A percentile compares a stretch with the other conserved stretches of the same genome.
Evolutionary conservation across 2,888 invertebrate genomes (phyloP).

Genomic region (Actias luna): DNA sequence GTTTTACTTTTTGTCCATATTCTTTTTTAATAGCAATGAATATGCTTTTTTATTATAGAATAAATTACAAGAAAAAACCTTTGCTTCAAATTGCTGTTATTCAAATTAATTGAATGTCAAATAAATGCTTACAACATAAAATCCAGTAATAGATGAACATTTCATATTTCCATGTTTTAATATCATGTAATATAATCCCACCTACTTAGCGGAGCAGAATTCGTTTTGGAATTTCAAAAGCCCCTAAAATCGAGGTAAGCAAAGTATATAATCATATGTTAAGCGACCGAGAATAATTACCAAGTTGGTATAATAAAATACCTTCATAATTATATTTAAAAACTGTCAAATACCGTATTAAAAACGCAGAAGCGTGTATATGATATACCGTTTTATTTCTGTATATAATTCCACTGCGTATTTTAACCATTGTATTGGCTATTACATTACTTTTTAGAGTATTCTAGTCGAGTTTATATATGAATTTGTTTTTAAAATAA

Average conservation of each 20-base stretch:
- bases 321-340: background rate
- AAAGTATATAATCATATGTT: background rate
- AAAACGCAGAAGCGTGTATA: background rate
- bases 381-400: background rate
- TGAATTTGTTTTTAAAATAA: background rate
- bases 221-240: background rate
- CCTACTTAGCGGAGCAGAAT: conserved; percentile 5
- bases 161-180: conserved; percentile 8
- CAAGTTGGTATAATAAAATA: background rate
- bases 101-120: too few relatives aligned
- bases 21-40: too few relatives aligned
- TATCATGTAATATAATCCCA: conserved; percentile 10
- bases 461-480: background rate
- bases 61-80: too few relatives aligned
- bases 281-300: background rate
- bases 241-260: background rate
- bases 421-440: background rate
- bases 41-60: too few relatives aligned
- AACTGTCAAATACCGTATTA: background rate
- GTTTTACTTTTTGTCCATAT: too few relatives aligned
- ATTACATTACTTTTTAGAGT: background rate
- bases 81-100: too few relatives aligned
- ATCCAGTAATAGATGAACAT: conserved; percentile 13
- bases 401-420: background rate
- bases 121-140: background rate